These are phyloP conservation scores for Aphodius sticticus DNA, from an alignment of 2,888 invertebrate genomes.

Conservation along the genomic window DNA sequence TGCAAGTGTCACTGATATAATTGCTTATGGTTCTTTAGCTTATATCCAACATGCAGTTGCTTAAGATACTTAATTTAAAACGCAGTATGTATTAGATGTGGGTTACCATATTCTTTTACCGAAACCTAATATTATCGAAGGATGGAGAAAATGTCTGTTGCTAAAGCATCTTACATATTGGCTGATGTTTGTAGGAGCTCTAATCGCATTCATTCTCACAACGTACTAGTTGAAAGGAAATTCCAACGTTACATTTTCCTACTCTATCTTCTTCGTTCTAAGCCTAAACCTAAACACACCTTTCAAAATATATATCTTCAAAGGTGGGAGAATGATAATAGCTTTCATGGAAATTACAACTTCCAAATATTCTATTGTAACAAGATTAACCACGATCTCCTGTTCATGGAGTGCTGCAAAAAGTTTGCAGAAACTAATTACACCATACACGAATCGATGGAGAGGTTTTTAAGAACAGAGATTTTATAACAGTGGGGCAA, in stretches of 20 bases:
- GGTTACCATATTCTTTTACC: conserved; percentile 12
- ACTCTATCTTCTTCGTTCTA: not conserved
- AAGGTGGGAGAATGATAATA: not conserved
- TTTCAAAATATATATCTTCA: not conserved
- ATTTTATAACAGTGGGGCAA: conserved; percentile 15
- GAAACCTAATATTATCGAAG: not conserved
- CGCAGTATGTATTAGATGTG: conserved; percentile 1
- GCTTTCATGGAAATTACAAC: not conserved
- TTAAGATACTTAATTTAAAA: not conserved
- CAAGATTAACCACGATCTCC: not conserved
- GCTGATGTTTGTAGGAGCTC: not conserved
- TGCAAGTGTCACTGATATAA: not conserved
- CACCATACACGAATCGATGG: not conserved
- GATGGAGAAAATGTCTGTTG: not conserved
- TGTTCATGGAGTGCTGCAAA: not conserved
- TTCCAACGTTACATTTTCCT: not conserved
- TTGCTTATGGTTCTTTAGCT: not conserved
- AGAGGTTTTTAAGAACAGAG: not conserved
- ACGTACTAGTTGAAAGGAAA: not conserved
- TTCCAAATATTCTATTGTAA: not conserved
- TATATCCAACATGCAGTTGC: not conserved
- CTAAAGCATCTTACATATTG: not conserved
- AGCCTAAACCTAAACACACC: conserved; percentile 1
- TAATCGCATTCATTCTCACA: not conserved
- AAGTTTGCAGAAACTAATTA: not conserved